These are phyloP conservation scores for Drosophila jambulina DNA, from an alignment of 1,140 invertebrate genomes.

Conservation along the genomic window DNA sequence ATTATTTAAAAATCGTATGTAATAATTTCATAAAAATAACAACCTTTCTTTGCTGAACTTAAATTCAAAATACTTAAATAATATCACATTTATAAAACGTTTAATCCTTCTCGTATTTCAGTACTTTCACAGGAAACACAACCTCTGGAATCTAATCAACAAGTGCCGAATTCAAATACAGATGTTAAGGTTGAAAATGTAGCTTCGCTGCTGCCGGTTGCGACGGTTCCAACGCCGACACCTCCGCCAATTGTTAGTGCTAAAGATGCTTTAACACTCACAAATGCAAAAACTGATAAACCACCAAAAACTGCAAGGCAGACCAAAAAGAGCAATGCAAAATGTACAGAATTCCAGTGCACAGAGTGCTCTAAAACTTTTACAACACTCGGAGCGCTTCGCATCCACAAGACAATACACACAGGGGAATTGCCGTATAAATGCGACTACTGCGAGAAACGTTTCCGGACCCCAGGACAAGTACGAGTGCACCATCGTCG, in stretches of 20 bases:
- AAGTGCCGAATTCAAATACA: background rate
- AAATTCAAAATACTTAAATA: too few species aligned
- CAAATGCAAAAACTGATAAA: background rate
- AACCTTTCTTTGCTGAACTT: too few species aligned
- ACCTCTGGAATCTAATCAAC: background rate
- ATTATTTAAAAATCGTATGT: too few species aligned
- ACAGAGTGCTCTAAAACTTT: slow-evolving; percentile 66
- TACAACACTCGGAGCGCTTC: slow-evolving; percentile 65
- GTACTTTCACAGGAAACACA: background rate
- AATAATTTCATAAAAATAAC: too few species aligned
- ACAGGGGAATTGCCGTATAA: slow-evolving; percentile 77
- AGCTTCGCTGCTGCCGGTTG: too few species aligned
- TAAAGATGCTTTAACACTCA: background rate
- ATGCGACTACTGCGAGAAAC: slow-evolving; percentile 77
- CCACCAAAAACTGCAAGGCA: too few species aligned
- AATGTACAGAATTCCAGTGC: slow-evolving; percentile 26
- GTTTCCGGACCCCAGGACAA: slow-evolving; percentile 77
- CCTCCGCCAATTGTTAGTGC: background rate
- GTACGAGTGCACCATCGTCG: slow-evolving; percentile 91
- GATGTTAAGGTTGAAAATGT: background rate
- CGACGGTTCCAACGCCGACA: background rate
- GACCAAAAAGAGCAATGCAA: background rate
- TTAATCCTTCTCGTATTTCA: too few species aligned
- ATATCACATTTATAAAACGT: too few species aligned
- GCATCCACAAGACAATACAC: slow-evolving; percentile 75